Evolutionary conservation across 2,888 invertebrate genomes (phyloP), one percentile per base, ranked within the genome.

Genomic region (Tholera decimalis): DNA sequence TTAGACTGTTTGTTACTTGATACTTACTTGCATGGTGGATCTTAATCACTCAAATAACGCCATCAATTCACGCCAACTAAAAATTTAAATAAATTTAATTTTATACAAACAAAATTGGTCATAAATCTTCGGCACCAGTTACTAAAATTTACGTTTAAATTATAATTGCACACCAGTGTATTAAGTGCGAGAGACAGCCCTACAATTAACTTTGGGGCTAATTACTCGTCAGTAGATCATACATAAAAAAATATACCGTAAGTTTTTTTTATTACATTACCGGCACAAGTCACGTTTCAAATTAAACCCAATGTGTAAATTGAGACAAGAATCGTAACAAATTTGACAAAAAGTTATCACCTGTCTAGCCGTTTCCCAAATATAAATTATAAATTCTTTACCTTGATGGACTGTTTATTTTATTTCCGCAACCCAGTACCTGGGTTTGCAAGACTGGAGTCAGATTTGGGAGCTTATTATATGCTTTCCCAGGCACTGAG

Each of bases 201-300:
- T 75, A 73, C 85, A 87, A 88, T 88, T 88, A 88, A 83, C 77
- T 82, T 80, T 79, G 80, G 80, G 59, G 77, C 79, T 87, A 88
- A 88, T 88, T 86, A 83, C 83, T 83, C 81, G 85, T 88, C 88
- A 89, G 88, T 90, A 88, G 86, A 87, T 84, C 85, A 84, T 83
- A 79, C 76, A 82, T 80, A 73, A 83, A 80, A 83, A 76, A 79
- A 73, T 70, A 24, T 63, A 81, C 87, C 82, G 86, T 85, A 82
- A 87, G 64, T 66, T 79, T 84, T 77, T 63, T 54, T 80, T 85
- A 88, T 86, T 83, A 82, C 82, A 66, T 79, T 85, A 78, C 49
- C 13, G 41, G 73, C 56, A 69, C 79, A 73, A 79, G 85, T 84
- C 86, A 85, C 85, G 86, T 82, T 87, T 80, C 67, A 75, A 81